Base-by-base conservation (phyloP, 1,140 invertebrate species). In the Teleopsis dalmanni region DNA sequence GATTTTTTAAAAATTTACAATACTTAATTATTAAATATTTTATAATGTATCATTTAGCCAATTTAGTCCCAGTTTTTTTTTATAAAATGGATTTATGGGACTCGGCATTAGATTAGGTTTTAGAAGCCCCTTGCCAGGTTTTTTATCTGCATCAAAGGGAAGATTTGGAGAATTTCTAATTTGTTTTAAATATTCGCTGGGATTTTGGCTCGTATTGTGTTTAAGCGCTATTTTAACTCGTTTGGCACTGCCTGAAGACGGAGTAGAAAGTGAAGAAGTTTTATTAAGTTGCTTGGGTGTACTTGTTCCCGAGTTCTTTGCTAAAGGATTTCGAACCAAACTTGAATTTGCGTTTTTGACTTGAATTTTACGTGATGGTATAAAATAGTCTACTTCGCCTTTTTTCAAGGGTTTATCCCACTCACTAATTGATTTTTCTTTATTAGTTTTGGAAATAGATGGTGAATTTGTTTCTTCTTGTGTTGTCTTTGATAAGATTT, bases 61-160 rank as follows among this genome's bases (percentile, higher is more conserved):
- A 31, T 58, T 53, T 14, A 62, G 50, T 18, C 51, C 52, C 22
- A 56, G 56, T 52, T 77, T 78, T 44, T 74, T 76, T 59, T 78
- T 84, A 51, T 82, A 84, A 60, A 85, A 87, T 16, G 84, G 84
- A 73, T 88, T 83, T 18, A 85, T 80, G 0, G 82, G 84, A n/a
- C 81, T 84, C 0, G 79, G 75, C n/a, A 81, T 71, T 0, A 76
- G 76, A 51, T 75, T 76, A 0, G 78, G 75, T 62, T 89, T 89
- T 2, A 89, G 59, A 22, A 85, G 78, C 13, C 85, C 80, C 52
- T 80, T 80, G 1, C 60, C 58, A 0, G 86, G 86, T 58, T 78
- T 79, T 31, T 78, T 80, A 46, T 72, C 76, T 4, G 82, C 78
- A 61, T 88, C 85, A 48, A 76, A 87, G 1, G 85, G 85, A 53